Evolutionary conservation across 2,797 vertebrate species (phyloP), one percentile per base, ranked within the genome.

Genomic region (Esox lucius): DNA sequence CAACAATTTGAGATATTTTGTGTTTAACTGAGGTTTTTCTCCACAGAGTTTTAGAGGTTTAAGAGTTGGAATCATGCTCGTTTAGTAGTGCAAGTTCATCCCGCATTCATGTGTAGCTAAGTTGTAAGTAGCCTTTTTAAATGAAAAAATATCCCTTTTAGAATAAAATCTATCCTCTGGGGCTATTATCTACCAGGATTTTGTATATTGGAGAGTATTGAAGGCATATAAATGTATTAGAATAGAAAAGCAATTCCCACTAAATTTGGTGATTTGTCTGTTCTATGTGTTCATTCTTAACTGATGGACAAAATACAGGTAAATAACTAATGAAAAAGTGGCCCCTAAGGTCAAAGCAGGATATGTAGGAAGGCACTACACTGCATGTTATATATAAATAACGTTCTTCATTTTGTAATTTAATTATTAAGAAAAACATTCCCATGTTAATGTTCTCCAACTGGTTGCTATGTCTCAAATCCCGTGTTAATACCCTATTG

Each of bases 391-490:
- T 70, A 16, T 12, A 71, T 39, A 72, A 73, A 26, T 8, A 16
- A 26, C n/a, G 70, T 51, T 51, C 46, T 3, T 51, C 68, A 22
- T 70, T 49, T 26, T 31, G 7, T 31, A 33, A 39, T 62, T 13
- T 28, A 19, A n/a, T 46, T 39, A 26, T 48, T 11, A 22, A 22
- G 67, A 17, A 17, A 70, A 26, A 46, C 19, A 24, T 68, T 68
- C 35, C 31, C 31, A 68, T 26, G 5, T 28, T 17, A 67, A 35
- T 31, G 49, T 61, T 72, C 26, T 69, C 61, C 73, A 22, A 42
- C 15, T 33, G 5, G 64, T 82, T 75, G 80, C 16, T n/a, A 24
- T 35, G 46, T 31, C 53, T 64, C 13, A 51, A 49, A 28, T 15
- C 11, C 26, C 3, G 17, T 64, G 64, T 46, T 7, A 46, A 62